Conservation (phyloP, 2,888 invertebrate species). For the Rhaphigaster nebulosa region DNA sequence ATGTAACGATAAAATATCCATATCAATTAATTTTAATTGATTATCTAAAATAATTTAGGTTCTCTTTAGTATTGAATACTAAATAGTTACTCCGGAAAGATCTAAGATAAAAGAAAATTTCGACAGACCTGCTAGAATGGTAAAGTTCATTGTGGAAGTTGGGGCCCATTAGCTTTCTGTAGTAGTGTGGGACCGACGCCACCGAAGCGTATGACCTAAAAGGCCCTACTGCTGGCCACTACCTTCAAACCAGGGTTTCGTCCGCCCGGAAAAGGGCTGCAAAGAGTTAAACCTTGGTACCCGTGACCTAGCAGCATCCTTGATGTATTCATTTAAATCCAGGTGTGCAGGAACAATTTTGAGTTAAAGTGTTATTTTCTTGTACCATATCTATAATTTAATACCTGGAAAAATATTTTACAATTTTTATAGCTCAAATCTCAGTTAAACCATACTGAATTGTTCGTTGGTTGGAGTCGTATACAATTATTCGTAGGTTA, state of each 20-base stretch:
- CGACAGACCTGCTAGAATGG: neutral
- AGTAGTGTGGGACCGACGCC: neutral
- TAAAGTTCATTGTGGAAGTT: conserved; percentile 33
- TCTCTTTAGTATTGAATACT: too few species aligned
- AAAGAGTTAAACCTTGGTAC: neutral
- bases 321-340: neutral
- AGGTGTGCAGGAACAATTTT: neutral
- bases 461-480: too few species aligned
- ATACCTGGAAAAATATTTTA: too few species aligned
- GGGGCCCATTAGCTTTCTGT: conserved; percentile 15
- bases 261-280: neutral
- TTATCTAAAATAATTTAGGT: too few species aligned
- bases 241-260: neutral
- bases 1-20: too few species aligned
- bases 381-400: too few species aligned
- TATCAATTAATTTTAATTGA: too few species aligned
- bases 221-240: neutral
- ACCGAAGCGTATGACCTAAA: conserved; percentile 29
- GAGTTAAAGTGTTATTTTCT: neutral
- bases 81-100: neutral
- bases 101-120: neutral
- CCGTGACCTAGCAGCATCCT: neutral
- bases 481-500: too few species aligned
- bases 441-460: too few species aligned
- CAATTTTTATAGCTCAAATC: too few species aligned